Conservation (phyloP, 2,888 invertebrate genomes). For the Megalurothrips usitatus region DNA sequence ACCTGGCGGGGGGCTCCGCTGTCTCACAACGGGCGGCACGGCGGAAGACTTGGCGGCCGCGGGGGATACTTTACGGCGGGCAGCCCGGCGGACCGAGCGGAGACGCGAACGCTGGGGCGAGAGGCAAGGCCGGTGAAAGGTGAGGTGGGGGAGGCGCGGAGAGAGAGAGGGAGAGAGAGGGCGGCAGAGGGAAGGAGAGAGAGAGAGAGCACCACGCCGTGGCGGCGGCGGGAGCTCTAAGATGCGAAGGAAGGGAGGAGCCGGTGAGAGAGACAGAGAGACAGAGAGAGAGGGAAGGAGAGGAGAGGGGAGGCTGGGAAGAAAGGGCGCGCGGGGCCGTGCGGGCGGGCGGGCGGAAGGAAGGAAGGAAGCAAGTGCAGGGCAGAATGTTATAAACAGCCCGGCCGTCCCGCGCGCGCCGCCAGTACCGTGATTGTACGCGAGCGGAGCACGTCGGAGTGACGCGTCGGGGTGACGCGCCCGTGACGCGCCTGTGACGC, state of each 20-base stretch:
- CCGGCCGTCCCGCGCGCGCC: not conserved
- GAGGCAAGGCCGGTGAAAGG: not conserved
- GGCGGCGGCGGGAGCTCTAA: too few relatives aligned
- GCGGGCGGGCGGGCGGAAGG: not conserved
- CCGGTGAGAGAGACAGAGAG: not conserved
- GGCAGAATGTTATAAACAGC: not conserved
- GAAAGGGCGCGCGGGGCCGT: not conserved
- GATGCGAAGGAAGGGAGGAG: not conserved
- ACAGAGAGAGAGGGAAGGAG: not conserved
- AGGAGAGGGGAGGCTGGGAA: not conserved
- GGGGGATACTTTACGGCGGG: too few relatives aligned
- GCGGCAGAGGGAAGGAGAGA: not conserved
- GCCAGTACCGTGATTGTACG: slow-evolving; percentile 5
- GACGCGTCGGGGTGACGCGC: not conserved
- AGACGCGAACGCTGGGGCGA: not conserved
- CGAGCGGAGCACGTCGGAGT: not conserved
- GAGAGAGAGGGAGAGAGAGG: not conserved
- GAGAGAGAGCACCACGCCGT: not conserved
- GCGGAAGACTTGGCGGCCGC: too few relatives aligned
- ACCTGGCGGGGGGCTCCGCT: too few relatives aligned
- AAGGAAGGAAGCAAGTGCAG: not conserved
- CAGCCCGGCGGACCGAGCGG: too few relatives aligned
- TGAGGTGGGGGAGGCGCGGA: not conserved
- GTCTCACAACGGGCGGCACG: too few relatives aligned
- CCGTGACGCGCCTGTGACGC: not conserved